These are phyloP conservation scores for Rhabdomys dilectus DNA, from an alignment of 2,113 vertebrate genomes.

Conservation along the genomic window DNA sequence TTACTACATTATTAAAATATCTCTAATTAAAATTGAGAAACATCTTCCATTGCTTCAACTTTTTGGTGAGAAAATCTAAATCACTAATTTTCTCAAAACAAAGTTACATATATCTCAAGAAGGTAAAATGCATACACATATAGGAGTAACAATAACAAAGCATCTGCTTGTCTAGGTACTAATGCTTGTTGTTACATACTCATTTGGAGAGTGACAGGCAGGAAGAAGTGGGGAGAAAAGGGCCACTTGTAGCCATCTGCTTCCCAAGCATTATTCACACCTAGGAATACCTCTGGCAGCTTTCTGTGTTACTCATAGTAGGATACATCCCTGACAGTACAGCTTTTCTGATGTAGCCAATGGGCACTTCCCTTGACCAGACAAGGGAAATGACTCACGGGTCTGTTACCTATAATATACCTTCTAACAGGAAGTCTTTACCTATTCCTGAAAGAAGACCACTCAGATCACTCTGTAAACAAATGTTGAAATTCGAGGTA, in stretches of 20 bases:
- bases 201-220: neutral
- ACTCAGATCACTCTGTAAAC: neutral
- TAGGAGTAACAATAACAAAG: neutral
- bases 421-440: neutral
- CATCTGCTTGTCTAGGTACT: neutral
- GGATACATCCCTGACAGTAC: neutral
- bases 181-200: neutral
- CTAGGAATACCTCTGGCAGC: neutral
- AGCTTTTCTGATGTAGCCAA: neutral
- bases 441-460: too few relatives aligned
- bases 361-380: too few relatives aligned
- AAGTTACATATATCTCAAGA: conserved; percentile 13
- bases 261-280: neutral
- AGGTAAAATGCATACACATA: conserved; percentile 40
- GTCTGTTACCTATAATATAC: neutral
- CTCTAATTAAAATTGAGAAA: conserved; percentile 22
- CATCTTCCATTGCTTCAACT: neutral
- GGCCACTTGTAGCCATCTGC: neutral
- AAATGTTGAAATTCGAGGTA: neutral
- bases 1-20: conserved; percentile 32
- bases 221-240: neutral
- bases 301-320: neutral
- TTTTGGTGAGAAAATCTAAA: conserved; percentile 11
- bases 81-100: conserved; percentile 23
- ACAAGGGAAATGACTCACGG: neutral